A percentile compares a stretch with the other conserved stretches of the same genome.
Conservation (phyloP, 2,888 invertebrate species). For the Glyphotaelius pellucidus region DNA sequence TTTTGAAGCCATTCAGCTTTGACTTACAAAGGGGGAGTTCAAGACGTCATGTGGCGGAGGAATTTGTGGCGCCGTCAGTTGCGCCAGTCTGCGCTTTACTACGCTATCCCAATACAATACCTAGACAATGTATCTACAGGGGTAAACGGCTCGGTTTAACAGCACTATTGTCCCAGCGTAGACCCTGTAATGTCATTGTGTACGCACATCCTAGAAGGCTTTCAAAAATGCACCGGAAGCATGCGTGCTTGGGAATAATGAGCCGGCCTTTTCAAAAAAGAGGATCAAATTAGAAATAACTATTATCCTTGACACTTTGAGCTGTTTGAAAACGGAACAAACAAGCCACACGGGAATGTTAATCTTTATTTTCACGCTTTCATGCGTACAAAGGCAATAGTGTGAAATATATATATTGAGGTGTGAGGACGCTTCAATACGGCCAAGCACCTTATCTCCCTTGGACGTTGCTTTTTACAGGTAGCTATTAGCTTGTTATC, state of each 20-base stretch:
- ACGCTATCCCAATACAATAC: background rate
- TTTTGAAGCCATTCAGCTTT: slow-evolving; percentile 33
- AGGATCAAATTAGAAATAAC: slow-evolving; percentile 46
- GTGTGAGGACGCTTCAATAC: slow-evolving; percentile 18
- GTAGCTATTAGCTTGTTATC: background rate
- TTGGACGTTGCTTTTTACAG: background rate
- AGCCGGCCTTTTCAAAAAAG: slow-evolving; percentile 49
- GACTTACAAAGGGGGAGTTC: slow-evolving; percentile 37
- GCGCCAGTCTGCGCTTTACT: slow-evolving; percentile 28
- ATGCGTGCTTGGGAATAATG: slow-evolving; percentile 63
- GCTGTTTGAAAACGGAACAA: slow-evolving; percentile 53
- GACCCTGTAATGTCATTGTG: slow-evolving; percentile 43
- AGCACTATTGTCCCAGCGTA: background rate
- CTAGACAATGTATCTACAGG: background rate
- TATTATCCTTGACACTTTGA: slow-evolving; percentile 57
- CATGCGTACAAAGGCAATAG: slow-evolving; percentile 5
- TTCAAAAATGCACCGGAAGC: slow-evolving; percentile 61
- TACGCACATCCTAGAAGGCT: slow-evolving; percentile 55
- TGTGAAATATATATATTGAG: slow-evolving; percentile 45
- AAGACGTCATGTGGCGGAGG: slow-evolving; percentile 45
- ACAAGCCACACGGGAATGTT: slow-evolving; percentile 52
- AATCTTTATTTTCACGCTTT: slow-evolving; percentile 59
- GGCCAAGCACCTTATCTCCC: background rate
- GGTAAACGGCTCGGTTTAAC: slow-evolving; percentile 39
- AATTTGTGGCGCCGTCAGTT: slow-evolving; percentile 47